Evolutionary conservation across 2,888 invertebrate species (phyloP).

Genomic region (Strigamia transsilvanica): DNA sequence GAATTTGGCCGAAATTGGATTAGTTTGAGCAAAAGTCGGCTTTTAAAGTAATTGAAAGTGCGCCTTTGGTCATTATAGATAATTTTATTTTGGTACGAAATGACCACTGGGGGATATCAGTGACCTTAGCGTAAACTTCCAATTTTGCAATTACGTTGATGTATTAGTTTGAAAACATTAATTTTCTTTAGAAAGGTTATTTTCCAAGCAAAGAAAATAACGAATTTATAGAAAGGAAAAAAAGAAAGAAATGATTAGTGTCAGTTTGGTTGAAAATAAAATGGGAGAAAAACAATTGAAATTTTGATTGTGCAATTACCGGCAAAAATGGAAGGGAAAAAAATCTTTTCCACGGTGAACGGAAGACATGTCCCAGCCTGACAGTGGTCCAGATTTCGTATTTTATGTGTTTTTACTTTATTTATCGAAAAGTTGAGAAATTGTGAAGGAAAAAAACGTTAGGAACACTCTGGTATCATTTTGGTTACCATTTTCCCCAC

Average conservation of each 20-base stretch:
- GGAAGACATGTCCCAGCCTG: no score
- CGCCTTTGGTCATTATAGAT: slow-evolving; percentile 24
- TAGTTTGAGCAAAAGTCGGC: slow-evolving; percentile 5
- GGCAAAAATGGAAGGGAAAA: no score
- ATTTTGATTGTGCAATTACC: no score
- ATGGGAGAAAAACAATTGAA: no score
- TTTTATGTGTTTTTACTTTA: no score
- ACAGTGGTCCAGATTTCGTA: no score
- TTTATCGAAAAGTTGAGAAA: no score
- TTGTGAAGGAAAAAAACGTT: no score
- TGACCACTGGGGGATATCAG: slow-evolving; percentile 24
- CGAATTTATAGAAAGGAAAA: no score
- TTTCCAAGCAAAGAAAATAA: neutral
- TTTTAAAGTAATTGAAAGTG: slow-evolving; percentile 45
- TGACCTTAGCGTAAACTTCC: slow-evolving; percentile 24
- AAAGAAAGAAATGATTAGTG: no score
- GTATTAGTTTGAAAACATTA: slow-evolving; percentile 19
- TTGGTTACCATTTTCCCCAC: slow-evolving; percentile 2
- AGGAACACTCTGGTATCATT: neutral
- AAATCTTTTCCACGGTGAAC: no score
- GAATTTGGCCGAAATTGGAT: slow-evolving; percentile 26
- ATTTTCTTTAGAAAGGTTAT: neutral
- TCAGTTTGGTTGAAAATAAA: no score
- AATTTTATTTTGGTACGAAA: slow-evolving; percentile 32
- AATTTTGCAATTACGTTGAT: slow-evolving; percentile 44